Percentiles rank a stretch among this genome's conserved stretches.
phyloP scores from a whole-genome alignment of 2,113 vertebrate species.

The Pimephales promelas region DNA sequence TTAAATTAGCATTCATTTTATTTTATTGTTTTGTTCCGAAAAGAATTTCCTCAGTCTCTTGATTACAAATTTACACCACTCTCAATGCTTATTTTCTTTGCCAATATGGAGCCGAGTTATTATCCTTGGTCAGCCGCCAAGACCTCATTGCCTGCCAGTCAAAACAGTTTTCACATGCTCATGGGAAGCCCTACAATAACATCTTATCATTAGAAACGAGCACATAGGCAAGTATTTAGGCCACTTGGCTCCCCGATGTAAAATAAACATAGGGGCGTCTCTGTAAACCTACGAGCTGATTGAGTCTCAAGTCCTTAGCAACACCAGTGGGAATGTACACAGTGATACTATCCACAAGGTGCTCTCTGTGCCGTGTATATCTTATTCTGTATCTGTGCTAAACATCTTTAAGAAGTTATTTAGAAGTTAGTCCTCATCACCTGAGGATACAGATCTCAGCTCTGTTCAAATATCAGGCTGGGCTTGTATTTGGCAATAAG shows the following conservation, averaged over 20 bases:
- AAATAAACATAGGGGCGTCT: constrained; percentile 43
- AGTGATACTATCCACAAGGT: not conserved
- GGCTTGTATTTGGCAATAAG: not conserved
- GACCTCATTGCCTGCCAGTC: constrained; percentile 50
- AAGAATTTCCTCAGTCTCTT: constrained; percentile 56
- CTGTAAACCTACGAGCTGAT: not conserved
- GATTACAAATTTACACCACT: constrained; percentile 54
- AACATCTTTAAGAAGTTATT: not conserved
- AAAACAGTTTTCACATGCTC: constrained; percentile 53
- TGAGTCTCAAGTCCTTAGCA: not conserved
- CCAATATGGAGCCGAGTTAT: constrained; percentile 53
- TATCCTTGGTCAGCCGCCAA: constrained; percentile 52
- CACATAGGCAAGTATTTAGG: constrained; percentile 11
- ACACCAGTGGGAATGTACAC: not conserved
- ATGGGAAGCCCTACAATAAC: constrained; percentile 54
- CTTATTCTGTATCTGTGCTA: not conserved
- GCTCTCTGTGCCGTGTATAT: not conserved
- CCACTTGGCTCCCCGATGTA: constrained; percentile 26
- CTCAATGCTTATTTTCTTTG: constrained; percentile 47
- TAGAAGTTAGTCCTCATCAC: not conserved
- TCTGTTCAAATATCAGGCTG: not conserved
- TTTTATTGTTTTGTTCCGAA: constrained; percentile 54
- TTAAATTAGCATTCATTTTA: constrained; percentile 37
- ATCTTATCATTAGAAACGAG: constrained; percentile 52
- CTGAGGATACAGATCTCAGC: too few relatives aligned